Conservation (phyloP, 2,113 vertebrate species). For the Caracal caracal region DNA sequence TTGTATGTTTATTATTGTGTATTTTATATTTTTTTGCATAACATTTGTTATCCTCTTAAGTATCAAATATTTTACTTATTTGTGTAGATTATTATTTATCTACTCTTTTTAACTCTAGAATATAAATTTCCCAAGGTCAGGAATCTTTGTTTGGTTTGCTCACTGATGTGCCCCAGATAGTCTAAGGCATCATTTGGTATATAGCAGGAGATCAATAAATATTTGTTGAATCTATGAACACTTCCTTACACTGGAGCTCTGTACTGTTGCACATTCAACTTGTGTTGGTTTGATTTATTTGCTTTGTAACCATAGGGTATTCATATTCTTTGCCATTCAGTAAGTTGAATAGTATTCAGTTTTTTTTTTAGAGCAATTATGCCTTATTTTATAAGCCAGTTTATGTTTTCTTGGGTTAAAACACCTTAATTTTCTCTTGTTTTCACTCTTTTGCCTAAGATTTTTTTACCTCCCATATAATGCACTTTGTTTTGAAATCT, state of each 20-base stretch:
- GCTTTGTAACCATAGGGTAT: background rate
- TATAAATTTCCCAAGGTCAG: background rate
- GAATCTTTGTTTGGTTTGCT: background rate
- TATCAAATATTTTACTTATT: background rate
- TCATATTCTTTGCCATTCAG: background rate
- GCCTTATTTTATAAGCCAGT: background rate
- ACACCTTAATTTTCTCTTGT: background rate
- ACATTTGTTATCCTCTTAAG: background rate
- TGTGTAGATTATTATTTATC: background rate
- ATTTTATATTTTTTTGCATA: background rate
- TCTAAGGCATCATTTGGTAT: background rate
- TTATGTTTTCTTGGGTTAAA: background rate
- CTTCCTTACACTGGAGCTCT: background rate
- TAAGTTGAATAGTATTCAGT: background rate
- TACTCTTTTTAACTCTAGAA: background rate
- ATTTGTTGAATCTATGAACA: background rate
- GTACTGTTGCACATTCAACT: background rate
- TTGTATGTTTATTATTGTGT: background rate
- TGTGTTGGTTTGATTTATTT: background rate
- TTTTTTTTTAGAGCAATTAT: background rate
- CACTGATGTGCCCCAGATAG: background rate
- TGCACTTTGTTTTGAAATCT: background rate
- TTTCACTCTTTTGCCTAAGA: background rate
- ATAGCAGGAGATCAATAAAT: background rate
- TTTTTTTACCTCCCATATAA: background rate